These are phyloP conservation scores for Sarcophaga rosellei DNA, from an alignment of 2,888 invertebrate genomes.

Conservation along the genomic window DNA sequence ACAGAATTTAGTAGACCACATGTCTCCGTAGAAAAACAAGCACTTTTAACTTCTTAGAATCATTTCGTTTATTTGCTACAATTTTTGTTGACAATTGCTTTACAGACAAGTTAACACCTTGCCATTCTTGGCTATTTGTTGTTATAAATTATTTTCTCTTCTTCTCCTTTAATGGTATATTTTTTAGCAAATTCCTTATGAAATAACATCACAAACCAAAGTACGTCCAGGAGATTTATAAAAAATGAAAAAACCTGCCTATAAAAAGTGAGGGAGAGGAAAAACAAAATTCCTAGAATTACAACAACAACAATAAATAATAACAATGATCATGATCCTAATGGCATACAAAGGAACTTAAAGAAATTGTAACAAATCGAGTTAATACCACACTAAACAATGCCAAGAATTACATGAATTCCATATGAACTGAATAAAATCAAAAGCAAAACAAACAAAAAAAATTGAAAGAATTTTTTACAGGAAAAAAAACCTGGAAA, in stretches of 20 bases:
- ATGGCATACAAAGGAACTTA: conserved; percentile 41
- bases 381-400: conserved; percentile 56
- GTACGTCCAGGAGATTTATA: conserved; percentile 36
- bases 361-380: conserved; percentile 67
- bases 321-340: conserved; percentile 45
- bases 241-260: neutral
- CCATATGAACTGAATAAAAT: conserved; percentile 12
- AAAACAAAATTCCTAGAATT: conserved; percentile 59
- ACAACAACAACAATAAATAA: conserved; percentile 29
- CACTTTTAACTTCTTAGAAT: conserved; percentile 32
- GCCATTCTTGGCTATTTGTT: conserved; percentile 37
- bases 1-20: conserved; percentile 24
- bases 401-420: conserved; percentile 59
- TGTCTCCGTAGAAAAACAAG: conserved; percentile 16
- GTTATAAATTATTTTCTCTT: neutral
- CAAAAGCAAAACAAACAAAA: conserved; percentile 19
- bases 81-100: conserved; percentile 13
- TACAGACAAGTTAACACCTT: conserved; percentile 62
- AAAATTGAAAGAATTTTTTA: neutral
- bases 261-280: neutral
- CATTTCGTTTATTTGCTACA: conserved; percentile 19
- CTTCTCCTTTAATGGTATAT: neutral
- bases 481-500: conserved; percentile 5
- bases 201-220: conserved; percentile 51
- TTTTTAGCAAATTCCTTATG: conserved; percentile 60